Percentiles rank a stretch among this genome's conserved stretches.
These are phyloP conservation scores for Apogon hyalosoma DNA, from an alignment of 2,797 vertebrate species.

Conservation along the genomic window DNA sequence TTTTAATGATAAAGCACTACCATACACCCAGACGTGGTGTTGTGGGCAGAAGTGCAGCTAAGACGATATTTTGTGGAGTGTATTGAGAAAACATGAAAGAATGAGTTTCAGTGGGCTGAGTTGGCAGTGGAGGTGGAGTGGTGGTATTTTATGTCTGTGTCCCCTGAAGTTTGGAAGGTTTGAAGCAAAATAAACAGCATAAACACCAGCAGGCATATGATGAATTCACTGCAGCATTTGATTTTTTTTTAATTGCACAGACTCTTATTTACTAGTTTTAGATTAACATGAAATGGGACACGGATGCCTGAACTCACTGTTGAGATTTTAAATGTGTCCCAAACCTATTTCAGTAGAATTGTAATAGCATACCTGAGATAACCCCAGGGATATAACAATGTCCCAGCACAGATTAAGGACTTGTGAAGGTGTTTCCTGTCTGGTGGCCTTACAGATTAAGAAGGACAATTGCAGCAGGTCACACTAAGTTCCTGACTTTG, in stretches of 20 bases:
- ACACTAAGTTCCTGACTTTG: conserved; percentile 1
- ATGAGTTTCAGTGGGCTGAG: conserved; percentile 33
- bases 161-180: conserved; percentile 23
- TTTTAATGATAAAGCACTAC: conserved; percentile 19
- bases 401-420: conserved; percentile 44
- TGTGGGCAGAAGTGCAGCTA: conserved; percentile 35
- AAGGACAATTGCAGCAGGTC: conserved; percentile 21
- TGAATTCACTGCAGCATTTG: conserved; percentile 4
- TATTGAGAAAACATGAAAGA: conserved; percentile 31
- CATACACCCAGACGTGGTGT: conserved; percentile 20
- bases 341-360: conserved; percentile 40
- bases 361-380: conserved; percentile 47
- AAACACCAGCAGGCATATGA: conserved; percentile 1
- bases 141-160: conserved; percentile 34
- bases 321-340: conserved; percentile 10
- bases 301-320: conserved; percentile 4
- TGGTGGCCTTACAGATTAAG: conserved; percentile 39
- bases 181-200: conserved; percentile 26
- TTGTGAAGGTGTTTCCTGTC: conserved; percentile 22
- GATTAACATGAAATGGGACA: background rate
- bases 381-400: conserved; percentile 32
- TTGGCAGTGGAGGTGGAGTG: conserved; percentile 41
- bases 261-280: too few relatives aligned
- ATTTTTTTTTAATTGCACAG: background rate
- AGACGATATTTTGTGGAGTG: conserved; percentile 12